Percentiles rank a stretch among this genome's conserved stretches.
These are phyloP conservation scores for Neoaliturus tenellus DNA, from an alignment of 2,888 invertebrate species.

Conservation along the genomic window DNA sequence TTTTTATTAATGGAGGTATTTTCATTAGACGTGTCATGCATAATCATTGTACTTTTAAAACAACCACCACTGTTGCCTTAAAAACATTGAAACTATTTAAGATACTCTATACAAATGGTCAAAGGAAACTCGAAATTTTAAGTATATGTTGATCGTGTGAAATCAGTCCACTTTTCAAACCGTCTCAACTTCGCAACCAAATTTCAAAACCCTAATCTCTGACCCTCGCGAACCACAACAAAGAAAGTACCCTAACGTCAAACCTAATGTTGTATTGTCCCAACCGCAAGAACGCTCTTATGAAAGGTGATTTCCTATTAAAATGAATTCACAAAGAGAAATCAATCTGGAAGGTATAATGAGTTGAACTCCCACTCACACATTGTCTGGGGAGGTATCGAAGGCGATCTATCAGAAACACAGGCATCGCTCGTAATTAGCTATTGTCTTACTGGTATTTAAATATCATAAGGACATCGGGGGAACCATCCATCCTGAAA, in stretches of 20 bases:
- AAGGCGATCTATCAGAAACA: slow-evolving; percentile 1
- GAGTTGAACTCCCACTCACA: slow-evolving; percentile 2
- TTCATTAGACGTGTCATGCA: too few species aligned
- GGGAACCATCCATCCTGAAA: slow-evolving; percentile 6
- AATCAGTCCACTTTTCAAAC: too few species aligned
- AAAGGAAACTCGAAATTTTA: too few species aligned
- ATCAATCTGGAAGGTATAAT: slow-evolving; percentile 27
- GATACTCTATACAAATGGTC: too few species aligned
- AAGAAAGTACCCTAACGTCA: neutral
- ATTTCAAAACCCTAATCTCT: neutral
- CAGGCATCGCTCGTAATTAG: neutral
- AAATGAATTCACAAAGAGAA: slow-evolving; percentile 40
- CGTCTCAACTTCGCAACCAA: neutral
- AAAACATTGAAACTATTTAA: too few species aligned
- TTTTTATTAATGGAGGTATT: too few species aligned
- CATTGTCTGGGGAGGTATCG: slow-evolving; percentile 15
- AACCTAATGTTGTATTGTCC: neutral
- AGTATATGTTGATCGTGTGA: too few species aligned
- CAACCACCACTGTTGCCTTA: too few species aligned
- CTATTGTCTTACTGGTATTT: slow-evolving; percentile 26
- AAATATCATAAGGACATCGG: slow-evolving; percentile 42
- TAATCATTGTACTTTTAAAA: too few species aligned
- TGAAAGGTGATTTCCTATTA: slow-evolving; percentile 39
- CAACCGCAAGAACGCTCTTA: neutral
- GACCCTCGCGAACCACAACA: neutral